Percentiles rank a stretch among this genome's conserved stretches.
phyloP scores from a whole-genome alignment of 2,113 vertebrate genomes.

The Psittacara wagleri region DNA sequence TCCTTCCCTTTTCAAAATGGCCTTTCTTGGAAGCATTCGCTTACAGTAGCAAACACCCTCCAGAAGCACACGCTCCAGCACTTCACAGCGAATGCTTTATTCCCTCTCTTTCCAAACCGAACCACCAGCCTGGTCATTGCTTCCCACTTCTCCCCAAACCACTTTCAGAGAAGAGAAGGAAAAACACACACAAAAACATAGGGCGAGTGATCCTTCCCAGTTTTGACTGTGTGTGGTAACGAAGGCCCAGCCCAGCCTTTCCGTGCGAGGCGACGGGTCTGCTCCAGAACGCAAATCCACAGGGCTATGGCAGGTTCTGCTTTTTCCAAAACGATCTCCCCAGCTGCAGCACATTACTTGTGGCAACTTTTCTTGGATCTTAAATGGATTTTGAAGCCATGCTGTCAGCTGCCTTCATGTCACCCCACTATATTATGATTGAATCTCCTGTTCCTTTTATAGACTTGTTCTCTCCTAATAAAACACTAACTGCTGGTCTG shows the following conservation, averaged over 20 bases:
- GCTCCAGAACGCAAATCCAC: slow-evolving; percentile 51
- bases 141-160: slow-evolving; percentile 38
- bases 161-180: not conserved
- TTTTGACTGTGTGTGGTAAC: slow-evolving; percentile 44
- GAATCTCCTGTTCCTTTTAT: slow-evolving; percentile 85
- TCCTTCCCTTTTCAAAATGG: not conserved
- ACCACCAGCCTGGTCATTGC: not conserved
- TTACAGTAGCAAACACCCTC: not conserved
- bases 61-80: not conserved
- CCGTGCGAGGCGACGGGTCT: slow-evolving; percentile 28
- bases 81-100: not conserved
- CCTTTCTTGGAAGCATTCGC: not conserved
- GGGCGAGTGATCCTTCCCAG: not conserved
- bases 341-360: slow-evolving; percentile 77
- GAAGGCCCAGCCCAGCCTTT: not conserved
- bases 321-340: slow-evolving; percentile 64
- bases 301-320: slow-evolving; percentile 64
- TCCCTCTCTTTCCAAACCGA: slow-evolving; percentile 17
- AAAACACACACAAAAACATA: not conserved
- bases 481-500: slow-evolving; percentile 75
- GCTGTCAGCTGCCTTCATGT: slow-evolving; percentile 81
- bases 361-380: slow-evolving; percentile 75
- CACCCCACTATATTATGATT: slow-evolving; percentile 77
- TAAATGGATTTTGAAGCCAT: slow-evolving; percentile 79
- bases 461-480: slow-evolving; percentile 87